Base-by-base conservation (phyloP, 2,113 vertebrate genomes). In the Myodes glareolus region DNA sequence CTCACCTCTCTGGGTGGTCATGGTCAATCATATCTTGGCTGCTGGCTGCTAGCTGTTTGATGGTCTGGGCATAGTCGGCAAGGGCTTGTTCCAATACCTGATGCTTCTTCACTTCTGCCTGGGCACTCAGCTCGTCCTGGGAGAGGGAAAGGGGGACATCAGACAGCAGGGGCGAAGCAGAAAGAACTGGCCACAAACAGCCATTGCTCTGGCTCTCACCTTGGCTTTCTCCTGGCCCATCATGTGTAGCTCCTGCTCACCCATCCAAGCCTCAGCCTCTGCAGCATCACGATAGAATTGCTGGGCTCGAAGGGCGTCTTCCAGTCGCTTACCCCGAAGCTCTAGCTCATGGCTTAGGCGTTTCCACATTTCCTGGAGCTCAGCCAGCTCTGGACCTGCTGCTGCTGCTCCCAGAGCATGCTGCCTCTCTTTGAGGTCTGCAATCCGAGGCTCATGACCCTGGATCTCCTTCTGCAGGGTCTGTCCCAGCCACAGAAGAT, bases 211-310 rank as follows among this genome's bases (percentile, higher is more conserved):
- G 33, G 31, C 16, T 14, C 97, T 36, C 91, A 99, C 99, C 99
- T 99, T 99, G 39, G 99, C 99, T 93, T 99, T 99, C 97, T 99
- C 99, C 94, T 99, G 99, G 3, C 99, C 99, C 99, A 99, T 99
- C 99, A 99, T 99, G 98, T 99, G 99, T 29, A 99, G 97, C 98
- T 99, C 99, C 97, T 99, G 99, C 95, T 99, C 99, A 3, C 99
- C 99, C 99, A 99, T 99, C 99, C 99, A 99, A 42, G 99, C 99
- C 98, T 99, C 99, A 0, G 99, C 99, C 96, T 99, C 99, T 0
- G 99, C 99, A 0, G 99, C 99, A 21, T 99, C 99, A 0, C 99
- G 97, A 89, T 99, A 99, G 98, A 99, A 99, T 98, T 99, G 99
- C 98, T 99, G 99, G 4, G 99, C 99, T 0, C 98, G 97, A 58